Percentiles rank a stretch among this genome's conserved stretches.
phyloP scores from a whole-genome alignment of 2,113 vertebrate genomes.

The Trichechus manatus region DNA sequence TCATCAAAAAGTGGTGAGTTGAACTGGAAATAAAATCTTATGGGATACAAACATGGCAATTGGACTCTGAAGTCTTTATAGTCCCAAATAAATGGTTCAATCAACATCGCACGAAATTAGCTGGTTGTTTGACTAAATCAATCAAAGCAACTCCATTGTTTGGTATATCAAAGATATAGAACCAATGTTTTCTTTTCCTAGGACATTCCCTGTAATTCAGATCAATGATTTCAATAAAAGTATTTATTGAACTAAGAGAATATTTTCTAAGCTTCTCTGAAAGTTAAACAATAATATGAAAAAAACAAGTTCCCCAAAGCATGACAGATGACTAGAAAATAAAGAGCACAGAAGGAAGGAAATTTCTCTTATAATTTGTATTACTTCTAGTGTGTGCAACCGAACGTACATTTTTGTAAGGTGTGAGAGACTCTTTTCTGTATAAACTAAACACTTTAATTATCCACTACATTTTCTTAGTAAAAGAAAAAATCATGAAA shows the following conservation, averaged over 20 bases:
- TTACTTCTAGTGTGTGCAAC: background rate
- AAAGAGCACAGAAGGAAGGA: background rate
- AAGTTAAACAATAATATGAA: slow-evolving; percentile 24
- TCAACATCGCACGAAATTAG: background rate
- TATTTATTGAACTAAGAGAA: background rate
- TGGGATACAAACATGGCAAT: background rate
- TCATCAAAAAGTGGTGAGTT: background rate
- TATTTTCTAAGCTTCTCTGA: background rate
- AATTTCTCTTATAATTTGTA: background rate
- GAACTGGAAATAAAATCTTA: background rate
- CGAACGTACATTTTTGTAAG: background rate
- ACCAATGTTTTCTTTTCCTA: background rate
- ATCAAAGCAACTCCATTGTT: background rate
- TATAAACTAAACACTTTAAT: background rate
- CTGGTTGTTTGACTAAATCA: background rate
- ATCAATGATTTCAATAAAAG: background rate
- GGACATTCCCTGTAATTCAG: background rate
- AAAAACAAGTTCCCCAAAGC: background rate
- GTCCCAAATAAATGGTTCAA: background rate
- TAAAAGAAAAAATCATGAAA: background rate
- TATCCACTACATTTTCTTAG: background rate
- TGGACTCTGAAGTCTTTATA: background rate
- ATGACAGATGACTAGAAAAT: background rate
- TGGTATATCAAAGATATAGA: background rate
- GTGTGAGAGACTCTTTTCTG: background rate